These are phyloP conservation scores for Watsonalla cultraria DNA, from an alignment of 2,888 invertebrate genomes.

Conservation along the genomic window DNA sequence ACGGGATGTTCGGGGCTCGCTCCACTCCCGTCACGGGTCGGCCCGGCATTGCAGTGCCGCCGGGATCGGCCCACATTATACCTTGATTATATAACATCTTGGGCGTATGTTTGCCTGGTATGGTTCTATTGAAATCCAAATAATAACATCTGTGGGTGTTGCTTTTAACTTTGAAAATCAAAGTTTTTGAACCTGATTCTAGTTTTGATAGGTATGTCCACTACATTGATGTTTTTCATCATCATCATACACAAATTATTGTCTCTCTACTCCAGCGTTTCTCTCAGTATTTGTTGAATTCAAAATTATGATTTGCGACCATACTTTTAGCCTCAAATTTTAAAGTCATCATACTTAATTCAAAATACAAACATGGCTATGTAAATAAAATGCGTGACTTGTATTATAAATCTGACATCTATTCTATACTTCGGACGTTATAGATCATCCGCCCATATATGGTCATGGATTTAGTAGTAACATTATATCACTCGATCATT, in stretches of 20 bases:
- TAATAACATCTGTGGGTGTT: too few species aligned
- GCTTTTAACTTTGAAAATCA: too few species aligned
- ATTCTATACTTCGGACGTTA: neutral
- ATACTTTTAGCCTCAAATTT: neutral
- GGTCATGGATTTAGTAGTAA: neutral
- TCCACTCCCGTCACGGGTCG: constrained; percentile 11
- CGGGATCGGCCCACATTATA: constrained; percentile 6
- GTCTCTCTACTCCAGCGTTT: too few species aligned
- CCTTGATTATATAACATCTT: too few species aligned
- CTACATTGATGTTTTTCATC: too few species aligned
- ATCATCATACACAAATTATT: too few species aligned
- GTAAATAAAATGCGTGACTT: neutral
- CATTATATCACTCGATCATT: neutral
- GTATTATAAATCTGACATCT: neutral
- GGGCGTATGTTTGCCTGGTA: too few species aligned
- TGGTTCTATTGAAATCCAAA: too few species aligned
- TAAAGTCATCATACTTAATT: neutral
- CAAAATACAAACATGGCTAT: neutral
- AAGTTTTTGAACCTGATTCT: too few species aligned
- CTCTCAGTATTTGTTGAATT: too few species aligned
- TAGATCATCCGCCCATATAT: neutral
- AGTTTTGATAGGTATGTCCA: too few species aligned
- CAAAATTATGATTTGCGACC: too few species aligned
- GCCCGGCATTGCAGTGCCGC: constrained; percentile 11
- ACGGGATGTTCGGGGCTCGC: constrained; percentile 9